Base-by-base conservation (phyloP, 2,888 invertebrate species). In the Amblyteles armatorius region DNA sequence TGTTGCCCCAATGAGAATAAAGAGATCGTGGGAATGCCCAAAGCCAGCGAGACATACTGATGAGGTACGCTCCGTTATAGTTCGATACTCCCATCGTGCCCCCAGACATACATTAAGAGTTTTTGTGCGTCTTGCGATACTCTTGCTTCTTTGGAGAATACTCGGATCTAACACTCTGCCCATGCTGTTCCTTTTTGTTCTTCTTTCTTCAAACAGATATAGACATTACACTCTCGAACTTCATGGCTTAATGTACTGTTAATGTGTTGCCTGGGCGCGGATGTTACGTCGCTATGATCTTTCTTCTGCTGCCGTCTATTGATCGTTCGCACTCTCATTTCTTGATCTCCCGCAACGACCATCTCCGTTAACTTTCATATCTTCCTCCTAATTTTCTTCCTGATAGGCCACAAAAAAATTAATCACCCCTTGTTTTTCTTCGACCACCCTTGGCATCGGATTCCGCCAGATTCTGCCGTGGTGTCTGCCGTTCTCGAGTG, bases 1-100 rank as follows among this genome's bases (percentile, higher is more conserved):
- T 91, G 93, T 91, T 92, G 92, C 92, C 90, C 92, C 93, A 93
- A 93, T 93, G 93, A 92, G 92, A 92, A 93, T 92, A 91, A 93
- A 92, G 92, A 92, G 91, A 92, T 91, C 91, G 79, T 50, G 50
- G 69, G 40, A 77, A 84, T 82, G 74, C 63, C 19, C 77, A 74
- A 48, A 60, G 79, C 87, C 87, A 89, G 89, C 86, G 89, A 89
- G 88, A 90, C 90, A 89, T 87, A 89, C 87, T 55, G 13, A 13
- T 26, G 48, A 26, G 57, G 22, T 26, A 57, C 26, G 57, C 16
- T 48, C 55, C 33, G 36, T 71, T 68, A 87, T 87, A 88, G 89
- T 90, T 48, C 44, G 44, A 86, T 65, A 29, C 9, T 13, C 57
- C 60, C 36, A 71, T 69, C 88, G 91, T 22, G 90, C 91, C 91